Evolutionary conservation across 2,113 vertebrate genomes (phyloP), one percentile per base, ranked within the genome.

Genomic region (Brachyistius frenatus): DNA sequence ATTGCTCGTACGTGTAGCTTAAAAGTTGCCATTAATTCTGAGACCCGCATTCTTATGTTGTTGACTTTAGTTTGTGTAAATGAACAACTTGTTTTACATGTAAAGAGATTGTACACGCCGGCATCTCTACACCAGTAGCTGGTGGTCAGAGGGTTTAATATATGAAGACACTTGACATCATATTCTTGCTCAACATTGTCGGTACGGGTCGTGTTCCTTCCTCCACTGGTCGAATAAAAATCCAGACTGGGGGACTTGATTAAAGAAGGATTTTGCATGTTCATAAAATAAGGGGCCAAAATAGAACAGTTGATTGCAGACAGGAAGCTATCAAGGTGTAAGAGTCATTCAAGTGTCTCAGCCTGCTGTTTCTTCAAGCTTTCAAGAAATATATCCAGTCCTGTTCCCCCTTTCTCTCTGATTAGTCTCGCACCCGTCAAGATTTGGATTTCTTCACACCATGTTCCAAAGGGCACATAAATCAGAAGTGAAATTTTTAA

Each of bases 251-350:
- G 65, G 31, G 39, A 50, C 39, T 76, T 56, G 3, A 46, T 64
- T 3, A 41, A 32, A 39, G 37, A 68, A 60, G 30, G 68, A 66
- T 41, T 37, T 53, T 41, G 16, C 31, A 32, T 69, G 33, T 54
- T 47, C 60, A 56, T 50, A 32, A 73, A 76, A 73, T 11, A 11
- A 73, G 37, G 5, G 55, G 31, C 56, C 56, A 50, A 54, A 78
- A 81, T 50, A 72, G 73, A 81, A 61, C 52, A 74, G 78, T 55
- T 89, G 83, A 86, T 84, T 81, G 78, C 78, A 65, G 72, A 39
- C 47, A 16, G 50, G 81, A 61, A 52, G 52, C 70, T 49, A 58
- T 80, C 41, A 41, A 41, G 6, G 37, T 41, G 13, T 65, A 13
- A 36, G 70, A 78, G 79, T 14, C 9, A 0, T 50, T 70, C 39